phyloP scores from a whole-genome alignment of 2,797 vertebrate genomes.

The Chelmon rostratus region DNA sequence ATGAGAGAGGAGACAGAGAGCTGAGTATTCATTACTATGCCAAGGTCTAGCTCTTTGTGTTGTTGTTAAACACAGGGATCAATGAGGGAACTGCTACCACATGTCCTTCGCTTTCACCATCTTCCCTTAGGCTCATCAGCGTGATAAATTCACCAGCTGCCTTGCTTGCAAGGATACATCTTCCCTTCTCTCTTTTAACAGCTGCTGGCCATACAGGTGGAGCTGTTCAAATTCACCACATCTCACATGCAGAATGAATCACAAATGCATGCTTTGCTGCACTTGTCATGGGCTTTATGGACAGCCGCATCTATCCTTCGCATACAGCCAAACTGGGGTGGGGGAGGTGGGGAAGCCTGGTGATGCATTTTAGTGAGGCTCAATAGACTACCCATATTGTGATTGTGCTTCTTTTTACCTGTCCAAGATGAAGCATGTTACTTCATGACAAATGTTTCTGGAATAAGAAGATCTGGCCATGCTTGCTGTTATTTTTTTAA shows the following conservation, averaged over 20 bases:
- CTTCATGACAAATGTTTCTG: slow-evolving; percentile 1
- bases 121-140: background rate
- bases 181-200: background rate
- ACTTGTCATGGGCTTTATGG: slow-evolving; percentile 61
- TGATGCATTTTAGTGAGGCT: slow-evolving; percentile 30
- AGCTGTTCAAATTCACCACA: slow-evolving; percentile 5
- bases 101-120: slow-evolving; percentile 10
- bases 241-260: slow-evolving; percentile 1
- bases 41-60: slow-evolving; percentile 42
- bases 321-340: slow-evolving; percentile 18
- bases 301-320: slow-evolving; percentile 55
- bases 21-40: slow-evolving; percentile 27
- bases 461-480: background rate
- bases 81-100: slow-evolving; percentile 13
- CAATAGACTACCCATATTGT: background rate
- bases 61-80: slow-evolving; percentile 30
- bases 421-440: background rate
- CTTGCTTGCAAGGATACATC: background rate
- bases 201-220: slow-evolving; percentile 5
- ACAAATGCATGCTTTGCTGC: slow-evolving; percentile 38
- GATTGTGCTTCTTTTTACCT: background rate
- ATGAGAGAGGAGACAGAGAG: slow-evolving; percentile 9
- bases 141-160: slow-evolving; percentile 2
- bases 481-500: too few relatives aligned
- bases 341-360: background rate